Percentiles rank a stretch among this genome's conserved stretches.
Conservation (phyloP, 2,113 vertebrate genomes). For the Garra rufa region DNA sequence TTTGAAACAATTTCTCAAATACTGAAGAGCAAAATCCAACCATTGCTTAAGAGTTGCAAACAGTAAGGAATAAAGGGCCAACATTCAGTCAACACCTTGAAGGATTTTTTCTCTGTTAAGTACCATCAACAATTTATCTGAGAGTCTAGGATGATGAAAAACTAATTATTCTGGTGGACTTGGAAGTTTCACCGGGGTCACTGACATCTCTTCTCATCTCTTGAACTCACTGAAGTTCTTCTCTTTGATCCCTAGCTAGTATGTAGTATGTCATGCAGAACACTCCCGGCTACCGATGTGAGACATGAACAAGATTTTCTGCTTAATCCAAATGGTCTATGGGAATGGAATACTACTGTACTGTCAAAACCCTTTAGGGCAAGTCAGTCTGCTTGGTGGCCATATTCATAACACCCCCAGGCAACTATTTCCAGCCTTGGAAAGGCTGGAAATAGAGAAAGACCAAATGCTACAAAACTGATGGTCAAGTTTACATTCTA, state of each 20-base stretch:
- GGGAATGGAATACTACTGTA: neutral
- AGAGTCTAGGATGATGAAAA: neutral
- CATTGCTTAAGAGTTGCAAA: neutral
- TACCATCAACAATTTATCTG: neutral
- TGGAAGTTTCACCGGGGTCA: neutral
- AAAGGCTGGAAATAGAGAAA: neutral
- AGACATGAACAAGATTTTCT: neutral
- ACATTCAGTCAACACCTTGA: neutral
- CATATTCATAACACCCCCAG: neutral
- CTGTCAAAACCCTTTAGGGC: neutral
- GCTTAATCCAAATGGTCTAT: neutral
- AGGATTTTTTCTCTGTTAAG: neutral
- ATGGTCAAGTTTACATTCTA: conserved; percentile 1
- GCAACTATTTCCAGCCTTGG: neutral
- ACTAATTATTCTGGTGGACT: neutral
- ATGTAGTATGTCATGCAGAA: conserved; percentile 13
- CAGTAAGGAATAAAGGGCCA: neutral
- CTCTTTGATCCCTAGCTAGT: conserved; percentile 24
- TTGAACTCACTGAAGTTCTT: neutral
- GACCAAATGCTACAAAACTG: neutral
- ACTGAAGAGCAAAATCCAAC: neutral
- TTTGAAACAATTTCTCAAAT: neutral
- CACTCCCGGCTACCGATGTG: neutral
- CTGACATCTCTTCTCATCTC: conserved; percentile 1
- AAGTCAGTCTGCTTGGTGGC: neutral